Evolutionary conservation across 2,797 vertebrate genomes (phyloP), one percentile per base, ranked within the genome.

Genomic region (Lepus oiostolus): DNA sequence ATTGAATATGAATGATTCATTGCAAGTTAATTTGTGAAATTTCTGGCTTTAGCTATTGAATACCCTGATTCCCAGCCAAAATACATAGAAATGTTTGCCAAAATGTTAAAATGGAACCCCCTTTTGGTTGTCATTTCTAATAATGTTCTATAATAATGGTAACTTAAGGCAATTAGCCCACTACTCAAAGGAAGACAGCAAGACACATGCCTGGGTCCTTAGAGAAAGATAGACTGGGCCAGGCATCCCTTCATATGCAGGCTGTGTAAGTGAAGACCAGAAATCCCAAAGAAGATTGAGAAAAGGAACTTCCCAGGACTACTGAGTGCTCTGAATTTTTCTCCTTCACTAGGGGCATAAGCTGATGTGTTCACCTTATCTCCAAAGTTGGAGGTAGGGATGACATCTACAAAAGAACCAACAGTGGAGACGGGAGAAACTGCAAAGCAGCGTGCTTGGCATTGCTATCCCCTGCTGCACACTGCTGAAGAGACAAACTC

Each of bases 11-110:
- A 89, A 74, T 72, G 35, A 87, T 90, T 80, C 71, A 63, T 5
- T 86, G 1, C n/a, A 87, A 84, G 72, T 54, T 81, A 93, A 90
- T 54, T 52, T 89, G n/a, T 38, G 54, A 94, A 93, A 79, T 6
- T 63, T 80, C 16, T 12, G 28, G 32, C 28, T 65, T 90, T 60
- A 28, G 11, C 52, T 68, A 50, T 67, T 89, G 54, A 50, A 47
- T 72, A 86, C 22, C 21, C 38, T n/a, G 21, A 67, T 82, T 94
- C 38, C 47, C 24, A 50, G n/a, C 70, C 22, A 86, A 60, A 7
- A 8, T 28, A 80, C 13, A 75, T 1, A 88, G 42, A 79, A 76
- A 62, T 83, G 70, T 26, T 60, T 70, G 28, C 3, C 5, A 50
- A 74, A 89, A 83, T 35, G 12, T 82, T 83, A 67, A 95, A 89